A percentile compares a stretch with the other conserved stretches of the same genome.
Evolutionary conservation across 2,797 vertebrate genomes (phyloP).

Genomic region (Sphaeramia orbicularis): DNA sequence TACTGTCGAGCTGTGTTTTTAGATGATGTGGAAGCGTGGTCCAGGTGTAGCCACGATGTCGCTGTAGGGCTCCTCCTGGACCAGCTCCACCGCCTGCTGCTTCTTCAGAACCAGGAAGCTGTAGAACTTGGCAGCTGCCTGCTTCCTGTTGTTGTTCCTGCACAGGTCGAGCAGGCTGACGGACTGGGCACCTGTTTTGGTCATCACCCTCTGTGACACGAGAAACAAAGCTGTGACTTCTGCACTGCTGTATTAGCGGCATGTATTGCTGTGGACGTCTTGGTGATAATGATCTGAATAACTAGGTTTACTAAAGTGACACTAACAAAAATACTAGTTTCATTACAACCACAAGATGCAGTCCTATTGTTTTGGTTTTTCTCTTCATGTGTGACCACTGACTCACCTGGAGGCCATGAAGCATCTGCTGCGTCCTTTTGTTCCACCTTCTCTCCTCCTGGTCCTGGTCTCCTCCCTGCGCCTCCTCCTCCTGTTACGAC

Average conservation of each 20-base stretch:
- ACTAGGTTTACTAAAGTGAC: too few relatives aligned
- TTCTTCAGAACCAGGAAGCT: conserved; percentile 98
- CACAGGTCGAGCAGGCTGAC: conserved; percentile 95
- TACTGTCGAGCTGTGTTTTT: conserved; percentile 32
- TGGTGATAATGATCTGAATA: not conserved
- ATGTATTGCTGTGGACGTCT: too few relatives aligned
- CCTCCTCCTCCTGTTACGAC: conserved; percentile 84
- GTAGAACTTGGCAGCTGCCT: conserved; percentile 97
- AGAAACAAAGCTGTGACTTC: not conserved
- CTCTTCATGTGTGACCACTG: not conserved
- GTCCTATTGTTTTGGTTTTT: not conserved
- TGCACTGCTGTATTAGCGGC: too few relatives aligned
- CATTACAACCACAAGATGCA: not conserved
- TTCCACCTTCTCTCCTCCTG: conserved; percentile 97
- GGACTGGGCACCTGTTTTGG: conserved; percentile 94
- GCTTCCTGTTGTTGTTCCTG: conserved; percentile 95
- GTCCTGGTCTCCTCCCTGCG: conserved; percentile 92
- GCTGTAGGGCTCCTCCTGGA: conserved; percentile 94
- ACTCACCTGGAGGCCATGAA: conserved; percentile 92
- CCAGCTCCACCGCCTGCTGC: conserved; percentile 95
- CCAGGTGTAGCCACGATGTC: conserved; percentile 94
- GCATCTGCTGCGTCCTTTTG: conserved; percentile 98
- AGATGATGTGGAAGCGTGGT: conserved; percentile 94
- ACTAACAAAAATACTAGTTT: too few relatives aligned
- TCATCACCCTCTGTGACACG: conserved; percentile 89